Percentiles rank a stretch among this genome's conserved stretches.
These are phyloP conservation scores for Malurus elegans DNA, from an alignment of 2,113 vertebrate species.

Conservation along the genomic window DNA sequence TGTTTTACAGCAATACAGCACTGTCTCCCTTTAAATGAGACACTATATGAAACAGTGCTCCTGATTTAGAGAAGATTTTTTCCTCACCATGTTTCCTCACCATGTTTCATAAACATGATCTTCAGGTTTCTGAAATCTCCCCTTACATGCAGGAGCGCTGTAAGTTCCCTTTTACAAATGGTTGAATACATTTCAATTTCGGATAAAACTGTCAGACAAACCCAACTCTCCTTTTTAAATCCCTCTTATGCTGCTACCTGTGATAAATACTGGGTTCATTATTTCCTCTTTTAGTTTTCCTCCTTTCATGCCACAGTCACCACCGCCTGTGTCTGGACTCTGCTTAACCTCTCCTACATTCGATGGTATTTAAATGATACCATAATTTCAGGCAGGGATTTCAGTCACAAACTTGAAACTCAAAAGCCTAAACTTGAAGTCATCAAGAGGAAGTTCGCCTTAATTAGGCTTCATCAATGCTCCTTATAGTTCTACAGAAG, in stretches of 20 bases:
- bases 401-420: neutral
- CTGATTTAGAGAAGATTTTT: neutral
- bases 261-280: neutral
- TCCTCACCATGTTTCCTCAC: neutral
- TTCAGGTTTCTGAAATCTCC: neutral
- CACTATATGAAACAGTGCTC: neutral
- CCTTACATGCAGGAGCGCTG: neutral
- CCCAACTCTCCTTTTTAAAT: neutral
- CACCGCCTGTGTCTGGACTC: neutral
- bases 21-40: neutral
- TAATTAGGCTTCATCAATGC: neutral
- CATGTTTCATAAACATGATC: neutral
- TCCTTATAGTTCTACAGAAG: neutral
- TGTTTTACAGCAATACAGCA: neutral
- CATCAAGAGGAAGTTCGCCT: neutral
- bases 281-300: neutral
- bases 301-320: neutral
- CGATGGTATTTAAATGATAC: neutral
- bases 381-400: neutral
- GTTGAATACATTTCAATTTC: conserved; percentile 33
- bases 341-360: neutral
- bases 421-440: neutral
- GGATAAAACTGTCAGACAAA: neutral
- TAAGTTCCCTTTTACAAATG: neutral
- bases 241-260: neutral